Percentiles rank a stretch among this genome's conserved stretches.
Conservation (phyloP, 2,888 invertebrate genomes). For the Pemphredon lugubris region DNA sequence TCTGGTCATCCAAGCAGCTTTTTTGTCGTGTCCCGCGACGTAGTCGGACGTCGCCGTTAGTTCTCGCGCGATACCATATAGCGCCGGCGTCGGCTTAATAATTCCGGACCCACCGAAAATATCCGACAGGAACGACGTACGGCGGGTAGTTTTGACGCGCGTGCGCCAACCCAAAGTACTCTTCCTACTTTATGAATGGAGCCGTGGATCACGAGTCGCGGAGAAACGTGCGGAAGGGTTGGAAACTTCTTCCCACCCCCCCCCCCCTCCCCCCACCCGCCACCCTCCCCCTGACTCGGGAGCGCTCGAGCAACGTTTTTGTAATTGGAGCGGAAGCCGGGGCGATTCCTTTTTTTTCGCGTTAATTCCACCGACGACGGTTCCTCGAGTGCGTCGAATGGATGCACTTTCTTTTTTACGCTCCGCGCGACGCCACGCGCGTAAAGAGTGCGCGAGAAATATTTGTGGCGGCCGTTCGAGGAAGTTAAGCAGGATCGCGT, state of each 20-base stretch:
- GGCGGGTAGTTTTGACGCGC: constrained; percentile 33
- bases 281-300: background rate
- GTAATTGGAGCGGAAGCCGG: no score
- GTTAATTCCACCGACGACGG: no score
- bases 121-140: constrained; percentile 45
- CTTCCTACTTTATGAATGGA: constrained; percentile 60
- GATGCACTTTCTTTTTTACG: no score
- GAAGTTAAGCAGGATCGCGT: no score
- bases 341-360: no score
- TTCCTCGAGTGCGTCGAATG: no score
- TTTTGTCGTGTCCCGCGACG: no score
- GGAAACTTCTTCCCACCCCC: constrained; percentile 26
- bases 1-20: no score
- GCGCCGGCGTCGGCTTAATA: constrained; percentile 47
- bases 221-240: constrained; percentile 36
- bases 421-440: no score
- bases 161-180: constrained; percentile 36
- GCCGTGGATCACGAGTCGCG: constrained; percentile 38
- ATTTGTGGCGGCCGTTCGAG: no score
- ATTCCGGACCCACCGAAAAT: constrained; percentile 66
- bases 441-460: no score
- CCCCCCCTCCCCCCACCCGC: background rate
- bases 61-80: constrained; percentile 28
- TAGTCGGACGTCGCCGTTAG: constrained; percentile 7
- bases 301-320: background rate